Evolutionary conservation across 2,888 invertebrate species (phyloP), one percentile per base, ranked within the genome.

Genomic region (Idaea straminata): DNA sequence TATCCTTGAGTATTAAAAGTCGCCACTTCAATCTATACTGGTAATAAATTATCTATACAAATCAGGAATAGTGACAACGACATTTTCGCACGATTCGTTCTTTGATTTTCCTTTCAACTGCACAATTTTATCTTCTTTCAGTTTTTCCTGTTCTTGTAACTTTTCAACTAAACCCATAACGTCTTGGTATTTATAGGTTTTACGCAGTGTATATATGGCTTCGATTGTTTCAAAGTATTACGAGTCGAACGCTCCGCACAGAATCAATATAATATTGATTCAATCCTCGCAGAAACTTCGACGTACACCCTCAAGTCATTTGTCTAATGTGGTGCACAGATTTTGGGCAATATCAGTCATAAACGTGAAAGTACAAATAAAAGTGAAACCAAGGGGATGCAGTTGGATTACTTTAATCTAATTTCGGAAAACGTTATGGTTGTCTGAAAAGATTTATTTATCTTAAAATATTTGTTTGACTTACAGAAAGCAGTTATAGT

Each of bases 361-460:
- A 25, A 25, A 25, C 25, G 3, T 13, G 47, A 47, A 47, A 47
- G 47, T 13, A 47, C 47, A 47, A 47, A 38, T 62, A 58, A 62
- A 62, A 62, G 35, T 15, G 36, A 35, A 34, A 62, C 36, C 59
- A 62, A 16, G 36, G 62, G 59, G 34, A 35, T 58, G 38, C 61
- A n/a, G 47, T 47, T 47, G 47, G 13, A 10, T 47, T 7, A 47
- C 47, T 47, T 47, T 47, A 47, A 47, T 47, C 47, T 47, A 3
- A 47, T 13, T 47, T 47, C 7, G 47, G 47, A 47, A 7, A 47
- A 3, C 10, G 36, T 15, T 58, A 62, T 6, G 58, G 35, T 25
- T 57, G 62, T 25, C 57, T 57, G 16, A 13, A 35, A 35, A 57
- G 58, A 62, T 59, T 35, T 62, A 62, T 35, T 10, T 47, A 13